Evolutionary conservation across 2,797 vertebrate genomes (phyloP), one percentile per base, ranked within the genome.

Genomic region (Triplophysa bombifrons): DNA sequence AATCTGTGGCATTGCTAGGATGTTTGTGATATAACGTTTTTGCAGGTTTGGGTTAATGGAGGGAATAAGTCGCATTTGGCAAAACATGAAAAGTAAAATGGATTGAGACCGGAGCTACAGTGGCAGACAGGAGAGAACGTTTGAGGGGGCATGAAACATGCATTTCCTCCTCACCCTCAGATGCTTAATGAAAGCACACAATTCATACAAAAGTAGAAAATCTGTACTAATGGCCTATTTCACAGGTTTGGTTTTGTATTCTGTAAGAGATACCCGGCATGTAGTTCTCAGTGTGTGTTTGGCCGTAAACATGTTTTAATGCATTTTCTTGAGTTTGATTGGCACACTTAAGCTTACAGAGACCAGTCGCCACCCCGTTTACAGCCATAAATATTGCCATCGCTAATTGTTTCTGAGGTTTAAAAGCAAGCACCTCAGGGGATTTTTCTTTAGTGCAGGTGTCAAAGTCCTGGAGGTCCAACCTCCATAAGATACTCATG

Each of bases 211-310:
- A 20, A 53, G 68, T 30, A 44, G 30, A 72, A 76, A 61, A 78
- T 73, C 63, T 51, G 61, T 17, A 22, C 63, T 68, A 74, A 78
- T 72, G 46, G 69, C 22, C 13, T 72, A 60, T 82, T 82, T 67
- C 80, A 73, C 30, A 30, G 30, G 63, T 48, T 78, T 74, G 14
- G 16, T 38, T 41, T 17, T 46, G 63, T 10, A 44, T 56, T 61
- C 44, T 78, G 44, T 63, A 22, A 63, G 55, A 61, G 19, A 61
- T 25, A 34, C 20, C 10, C 63, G 46, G 2, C 44, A 61, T 61
- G 22, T 30, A 41, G 60, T 19, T 75, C 34, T 46, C 14, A 27
- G 27, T 44, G 56, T 30, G 64, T 44, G 53, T 44, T 10, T 17
- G 27, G 61, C 17, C 53, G 27, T 76, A 46, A 68, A 46, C 50